These are phyloP conservation scores for Nasonovia ribisnigri DNA, from an alignment of 2,888 invertebrate species.

Conservation along the genomic window DNA sequence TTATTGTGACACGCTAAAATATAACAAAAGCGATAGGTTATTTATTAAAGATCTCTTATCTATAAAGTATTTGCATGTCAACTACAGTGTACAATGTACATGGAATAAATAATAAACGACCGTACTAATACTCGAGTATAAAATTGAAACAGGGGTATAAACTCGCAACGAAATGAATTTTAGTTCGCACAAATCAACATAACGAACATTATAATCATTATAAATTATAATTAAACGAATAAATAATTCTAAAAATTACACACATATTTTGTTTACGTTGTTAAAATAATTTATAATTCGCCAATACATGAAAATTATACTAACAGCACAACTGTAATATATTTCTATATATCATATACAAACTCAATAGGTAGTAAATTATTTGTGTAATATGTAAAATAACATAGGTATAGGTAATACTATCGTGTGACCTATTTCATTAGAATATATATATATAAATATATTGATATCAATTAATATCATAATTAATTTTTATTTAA, in stretches of 20 bases:
- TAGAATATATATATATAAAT: too few relatives aligned
- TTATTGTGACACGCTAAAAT: not conserved
- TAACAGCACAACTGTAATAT: not conserved
- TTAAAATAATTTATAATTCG: not conserved
- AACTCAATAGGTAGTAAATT: not conserved
- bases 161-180: slow-evolving; percentile 10
- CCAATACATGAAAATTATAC: not conserved
- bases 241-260: slow-evolving; percentile 1
- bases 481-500: not conserved
- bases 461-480: not conserved
- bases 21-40: not conserved
- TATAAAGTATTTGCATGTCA: slow-evolving; percentile 5
- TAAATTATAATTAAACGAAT: slow-evolving; percentile 8
- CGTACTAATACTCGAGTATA: not conserved
- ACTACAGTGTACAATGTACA: not conserved
- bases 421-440: too few relatives aligned
- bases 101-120: slow-evolving; percentile 1
- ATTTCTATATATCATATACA: not conserved
- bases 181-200: not conserved
- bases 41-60: slow-evolving; percentile 19
- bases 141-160: not conserved
- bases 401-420: too few relatives aligned
- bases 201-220: slow-evolving; percentile 7
- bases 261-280: not conserved
- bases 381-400: not conserved